Base-by-base conservation (phyloP, 2,797 vertebrate genomes). In the Sebastes vulpes region DNA sequence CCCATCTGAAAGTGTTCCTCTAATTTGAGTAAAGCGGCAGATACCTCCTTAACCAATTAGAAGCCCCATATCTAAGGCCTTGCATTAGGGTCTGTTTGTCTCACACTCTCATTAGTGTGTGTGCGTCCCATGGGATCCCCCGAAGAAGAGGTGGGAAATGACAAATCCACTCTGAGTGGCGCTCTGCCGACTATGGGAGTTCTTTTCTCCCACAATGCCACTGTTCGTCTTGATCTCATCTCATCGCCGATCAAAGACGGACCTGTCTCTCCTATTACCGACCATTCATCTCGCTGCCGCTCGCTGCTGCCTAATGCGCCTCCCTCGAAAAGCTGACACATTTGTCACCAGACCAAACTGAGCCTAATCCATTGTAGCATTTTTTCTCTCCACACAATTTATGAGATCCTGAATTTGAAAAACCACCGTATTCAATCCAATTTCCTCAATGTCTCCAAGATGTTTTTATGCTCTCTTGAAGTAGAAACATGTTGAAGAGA, bases 11-110 rank as follows among this genome's bases (percentile, higher is more conserved):
- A 89, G 75, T 75, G 63, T 65, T 42, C 84, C 81, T 91, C 85
- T 92, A 91, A 93, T 93, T 92, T 91, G 79, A 82, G 82, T 74
- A 83, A 92, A 94, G 92, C 91, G 86, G 93, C 86, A 87, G 85
- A 80, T 89, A 92, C 82, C 93, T 91, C 90, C 89, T 95, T 92
- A 91, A 91, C 91, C 93, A 95, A 95, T 95, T 93, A 94, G 68
- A 93, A 82, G 69, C 21, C 57, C 70, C 65, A 66, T 81, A 86
- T 86, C 82, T 79, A 79, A 75, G 57, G 61, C 77, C 73, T 46
- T 42, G 79, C 38, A 58, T 89, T 65, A 68, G 61, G 28, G 28
- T 61, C 50, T 56, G 54, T 75, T 69, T 67, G 71, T 78, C 46
- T 72, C 81, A 68, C 46, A 53, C 67, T 50, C 71, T 83, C 69